phyloP scores from a whole-genome alignment of 2,113 vertebrate species.

The Tinamus guttatus region DNA sequence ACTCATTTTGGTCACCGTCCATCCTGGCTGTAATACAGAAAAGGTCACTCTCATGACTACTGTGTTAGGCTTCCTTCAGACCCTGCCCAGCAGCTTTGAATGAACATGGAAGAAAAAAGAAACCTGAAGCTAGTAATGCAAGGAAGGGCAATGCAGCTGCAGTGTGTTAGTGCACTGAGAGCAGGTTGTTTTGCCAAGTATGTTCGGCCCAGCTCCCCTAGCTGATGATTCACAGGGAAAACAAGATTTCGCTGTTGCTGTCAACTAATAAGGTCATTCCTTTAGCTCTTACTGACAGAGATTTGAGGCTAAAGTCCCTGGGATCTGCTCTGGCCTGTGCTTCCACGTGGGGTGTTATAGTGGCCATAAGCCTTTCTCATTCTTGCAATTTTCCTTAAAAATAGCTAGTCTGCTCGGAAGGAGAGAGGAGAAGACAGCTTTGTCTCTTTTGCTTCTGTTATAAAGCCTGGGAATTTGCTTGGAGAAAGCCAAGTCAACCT shows the following conservation, averaged over 20 bases:
- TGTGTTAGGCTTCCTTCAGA: neutral
- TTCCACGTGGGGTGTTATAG: neutral
- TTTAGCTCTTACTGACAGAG: neutral
- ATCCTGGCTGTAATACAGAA: neutral
- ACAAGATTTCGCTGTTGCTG: neutral
- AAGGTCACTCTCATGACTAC: neutral
- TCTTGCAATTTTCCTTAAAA: neutral
- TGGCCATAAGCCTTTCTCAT: neutral
- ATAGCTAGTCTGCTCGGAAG: neutral
- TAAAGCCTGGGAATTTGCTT: neutral
- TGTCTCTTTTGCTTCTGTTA: neutral
- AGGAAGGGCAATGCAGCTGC: neutral
- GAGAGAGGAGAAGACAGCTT: neutral
- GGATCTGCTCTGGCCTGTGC: rapidly evolving
- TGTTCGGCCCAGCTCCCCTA: neutral
- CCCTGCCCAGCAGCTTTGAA: neutral
- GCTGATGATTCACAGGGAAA: neutral
- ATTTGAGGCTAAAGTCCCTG: neutral
- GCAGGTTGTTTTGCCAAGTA: neutral
- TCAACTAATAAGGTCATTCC: neutral
- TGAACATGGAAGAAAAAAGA: neutral
- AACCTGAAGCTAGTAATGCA: neutral
- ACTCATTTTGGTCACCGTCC: neutral
- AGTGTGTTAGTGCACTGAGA: rapidly evolving
- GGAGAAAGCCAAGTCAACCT: neutral